These are phyloP conservation scores for Pseudopodoces humilis DNA, from an alignment of 2,113 vertebrate genomes.

Conservation along the genomic window DNA sequence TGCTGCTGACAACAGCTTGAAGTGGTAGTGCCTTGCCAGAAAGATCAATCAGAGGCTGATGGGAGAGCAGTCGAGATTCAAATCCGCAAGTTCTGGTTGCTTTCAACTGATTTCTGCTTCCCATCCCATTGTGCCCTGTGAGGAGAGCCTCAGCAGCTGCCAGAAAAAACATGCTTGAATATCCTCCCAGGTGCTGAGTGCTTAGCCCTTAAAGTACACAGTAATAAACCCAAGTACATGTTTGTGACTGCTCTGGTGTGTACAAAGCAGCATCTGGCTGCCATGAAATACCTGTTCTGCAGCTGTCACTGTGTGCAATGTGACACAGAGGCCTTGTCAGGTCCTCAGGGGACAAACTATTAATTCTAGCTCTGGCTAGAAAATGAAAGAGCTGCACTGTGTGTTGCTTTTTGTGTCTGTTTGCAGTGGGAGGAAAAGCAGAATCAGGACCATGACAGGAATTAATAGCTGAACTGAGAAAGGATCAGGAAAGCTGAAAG, in stretches of 20 bases:
- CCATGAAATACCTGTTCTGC: not conserved
- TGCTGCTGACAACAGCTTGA: slow-evolving; percentile 7
- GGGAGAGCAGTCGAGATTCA: not conserved
- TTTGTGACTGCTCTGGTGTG: not conserved
- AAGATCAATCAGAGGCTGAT: not conserved
- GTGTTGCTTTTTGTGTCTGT: not conserved
- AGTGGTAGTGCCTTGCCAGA: slow-evolving; percentile 4
- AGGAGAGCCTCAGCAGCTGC: not conserved
- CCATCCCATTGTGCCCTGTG: not conserved
- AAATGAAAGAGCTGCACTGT: not conserved
- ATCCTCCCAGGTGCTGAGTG: not conserved
- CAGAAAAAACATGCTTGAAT: not conserved
- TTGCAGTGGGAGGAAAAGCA: not conserved
- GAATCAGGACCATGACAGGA: not conserved
- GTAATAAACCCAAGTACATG: not conserved
- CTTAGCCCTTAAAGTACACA: not conserved
- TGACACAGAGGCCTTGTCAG: not conserved
- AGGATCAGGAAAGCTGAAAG: not conserved
- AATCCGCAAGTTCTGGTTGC: not conserved
- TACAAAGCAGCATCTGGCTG: not conserved
- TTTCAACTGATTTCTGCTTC: slow-evolving; percentile 4
- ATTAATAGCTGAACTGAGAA: not conserved
- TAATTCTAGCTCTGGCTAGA: not conserved
- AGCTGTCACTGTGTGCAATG: not conserved
- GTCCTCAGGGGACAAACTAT: not conserved